phyloP scores from a whole-genome alignment of 2,888 invertebrate genomes.

The Argyresthia goedartella region DNA sequence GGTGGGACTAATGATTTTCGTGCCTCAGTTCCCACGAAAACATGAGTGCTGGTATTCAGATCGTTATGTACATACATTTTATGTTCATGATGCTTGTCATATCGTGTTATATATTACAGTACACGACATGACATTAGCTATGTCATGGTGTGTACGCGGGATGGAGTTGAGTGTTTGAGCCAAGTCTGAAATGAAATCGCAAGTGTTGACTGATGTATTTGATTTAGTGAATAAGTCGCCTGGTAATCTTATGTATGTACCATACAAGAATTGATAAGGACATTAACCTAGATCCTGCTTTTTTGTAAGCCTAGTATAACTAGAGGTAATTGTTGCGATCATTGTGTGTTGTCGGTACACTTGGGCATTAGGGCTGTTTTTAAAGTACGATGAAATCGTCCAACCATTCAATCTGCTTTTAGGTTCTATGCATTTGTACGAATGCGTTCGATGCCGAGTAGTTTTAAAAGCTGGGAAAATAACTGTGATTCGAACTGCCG shows the following conservation, averaged over 20 bases:
- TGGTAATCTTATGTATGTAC: background rate
- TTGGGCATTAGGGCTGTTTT: constrained; percentile 9
- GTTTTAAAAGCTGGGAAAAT: constrained; percentile 17
- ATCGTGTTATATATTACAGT: too few species aligned
- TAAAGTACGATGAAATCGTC: constrained; percentile 12
- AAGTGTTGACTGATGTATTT: background rate
- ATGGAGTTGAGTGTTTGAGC: background rate
- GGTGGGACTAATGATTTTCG: background rate
- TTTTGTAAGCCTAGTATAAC: background rate
- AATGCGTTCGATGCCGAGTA: constrained; percentile 5
- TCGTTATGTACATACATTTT: background rate
- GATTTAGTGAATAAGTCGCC: background rate
- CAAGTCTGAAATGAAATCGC: background rate
- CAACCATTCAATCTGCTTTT: constrained; percentile 13
- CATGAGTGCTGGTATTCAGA: background rate
- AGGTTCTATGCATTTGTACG: constrained; percentile 14
- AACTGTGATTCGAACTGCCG: constrained; percentile 28
- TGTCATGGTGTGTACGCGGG: too few species aligned
- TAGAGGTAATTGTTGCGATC: background rate
- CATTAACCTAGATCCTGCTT: background rate
- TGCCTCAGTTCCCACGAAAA: background rate
- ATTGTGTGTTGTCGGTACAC: background rate
- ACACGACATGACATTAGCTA: too few species aligned
- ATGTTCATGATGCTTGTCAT: background rate
- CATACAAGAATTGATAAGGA: background rate